Evolutionary conservation across 2,113 vertebrate genomes (phyloP).

Genomic region (Oriolus oriolus): DNA sequence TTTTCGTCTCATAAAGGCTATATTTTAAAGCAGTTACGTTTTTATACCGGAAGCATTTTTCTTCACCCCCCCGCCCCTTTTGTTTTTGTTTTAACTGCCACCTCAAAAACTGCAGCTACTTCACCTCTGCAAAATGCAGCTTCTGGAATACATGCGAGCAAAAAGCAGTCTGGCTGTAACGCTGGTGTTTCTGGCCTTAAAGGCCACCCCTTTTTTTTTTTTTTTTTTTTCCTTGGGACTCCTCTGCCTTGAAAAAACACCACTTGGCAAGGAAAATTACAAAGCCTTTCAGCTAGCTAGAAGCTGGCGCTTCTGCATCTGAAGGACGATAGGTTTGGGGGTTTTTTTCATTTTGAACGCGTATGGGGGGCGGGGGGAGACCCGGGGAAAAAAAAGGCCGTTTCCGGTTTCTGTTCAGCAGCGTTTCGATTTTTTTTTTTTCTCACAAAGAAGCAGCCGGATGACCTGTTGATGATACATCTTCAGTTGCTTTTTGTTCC

Average conservation of each 20-base stretch:
- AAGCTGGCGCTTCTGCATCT: background rate
- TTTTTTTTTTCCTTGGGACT: background rate
- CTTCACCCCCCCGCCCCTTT: rapidly evolving
- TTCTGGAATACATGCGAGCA: background rate
- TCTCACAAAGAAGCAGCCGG: background rate
- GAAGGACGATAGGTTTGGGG: background rate
- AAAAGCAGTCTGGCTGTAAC: background rate
- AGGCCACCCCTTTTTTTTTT: background rate
- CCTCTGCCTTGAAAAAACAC: background rate
- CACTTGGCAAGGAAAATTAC: background rate
- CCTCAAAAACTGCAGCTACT: background rate
- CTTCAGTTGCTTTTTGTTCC: background rate
- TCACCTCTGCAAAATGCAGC: background rate
- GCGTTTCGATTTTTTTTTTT: background rate
- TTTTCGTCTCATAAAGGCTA: background rate
- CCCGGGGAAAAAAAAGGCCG: background rate
- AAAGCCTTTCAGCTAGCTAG: background rate
- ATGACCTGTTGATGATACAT: slow-evolving; percentile 17
- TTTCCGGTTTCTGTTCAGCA: slow-evolving; percentile 36
- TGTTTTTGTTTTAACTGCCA: background rate
- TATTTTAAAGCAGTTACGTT: background rate
- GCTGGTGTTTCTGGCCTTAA: background rate
- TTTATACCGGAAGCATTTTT: background rate
- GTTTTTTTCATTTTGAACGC: background rate
- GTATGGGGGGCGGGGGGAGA: background rate